Conservation (phyloP, 2,113 vertebrate species). For the Notechis scutatus region DNA sequence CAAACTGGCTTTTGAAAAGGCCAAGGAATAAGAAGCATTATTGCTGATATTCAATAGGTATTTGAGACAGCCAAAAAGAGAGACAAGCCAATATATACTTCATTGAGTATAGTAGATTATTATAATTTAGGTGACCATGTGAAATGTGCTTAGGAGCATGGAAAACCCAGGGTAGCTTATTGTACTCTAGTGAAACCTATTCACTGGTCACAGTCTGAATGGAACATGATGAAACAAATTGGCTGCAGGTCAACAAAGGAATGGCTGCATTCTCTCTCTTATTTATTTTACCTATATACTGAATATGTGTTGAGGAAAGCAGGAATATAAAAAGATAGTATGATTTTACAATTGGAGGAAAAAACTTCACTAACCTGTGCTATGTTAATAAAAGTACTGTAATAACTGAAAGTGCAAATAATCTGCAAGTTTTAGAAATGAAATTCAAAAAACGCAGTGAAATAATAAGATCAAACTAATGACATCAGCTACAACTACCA, state of each 20-base stretch:
- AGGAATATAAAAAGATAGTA: not conserved
- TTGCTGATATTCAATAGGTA: not conserved
- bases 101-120: not conserved
- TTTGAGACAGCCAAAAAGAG: not conserved
- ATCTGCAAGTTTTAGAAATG: not conserved
- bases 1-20: not conserved
- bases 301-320: not conserved
- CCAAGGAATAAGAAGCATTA: not conserved
- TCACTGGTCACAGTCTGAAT: not conserved
- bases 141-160: not conserved
- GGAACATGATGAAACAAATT: not conserved
- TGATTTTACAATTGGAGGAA: not conserved
- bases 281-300: not conserved
- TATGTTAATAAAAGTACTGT: not conserved
- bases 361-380: not conserved
- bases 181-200: not conserved
- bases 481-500: not conserved
- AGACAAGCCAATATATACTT: not conserved
- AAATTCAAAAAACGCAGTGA: not conserved
- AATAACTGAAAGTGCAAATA: not conserved
- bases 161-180: not conserved
- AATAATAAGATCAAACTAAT: not conserved
- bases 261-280: not conserved
- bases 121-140: not conserved
- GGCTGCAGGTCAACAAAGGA: not conserved